Evolutionary conservation across 1,140 invertebrate species (phyloP).

Genomic region (Propsilocerus akamusi): DNA sequence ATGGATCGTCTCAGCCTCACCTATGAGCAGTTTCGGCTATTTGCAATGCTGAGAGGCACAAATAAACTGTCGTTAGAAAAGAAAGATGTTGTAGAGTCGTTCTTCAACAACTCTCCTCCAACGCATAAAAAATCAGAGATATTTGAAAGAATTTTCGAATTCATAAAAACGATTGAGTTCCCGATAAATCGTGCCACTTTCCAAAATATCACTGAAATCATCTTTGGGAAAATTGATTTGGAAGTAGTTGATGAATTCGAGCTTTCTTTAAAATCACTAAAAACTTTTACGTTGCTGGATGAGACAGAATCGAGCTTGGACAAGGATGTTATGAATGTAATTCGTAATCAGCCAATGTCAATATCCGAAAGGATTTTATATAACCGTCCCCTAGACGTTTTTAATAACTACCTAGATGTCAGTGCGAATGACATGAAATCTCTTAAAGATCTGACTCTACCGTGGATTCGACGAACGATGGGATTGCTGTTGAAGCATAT

Average conservation of each 20-base stretch:
- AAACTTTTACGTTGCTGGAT: not conserved
- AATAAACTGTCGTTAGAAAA: not conserved
- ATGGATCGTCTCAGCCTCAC: not conserved
- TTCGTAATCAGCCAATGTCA: not conserved
- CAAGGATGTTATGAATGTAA: not conserved
- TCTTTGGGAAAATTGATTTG: not conserved
- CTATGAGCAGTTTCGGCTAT: not conserved
- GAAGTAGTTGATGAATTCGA: not conserved
- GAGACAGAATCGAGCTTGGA: not conserved
- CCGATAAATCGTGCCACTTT: too few relatives aligned
- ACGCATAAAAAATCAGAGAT: too few relatives aligned
- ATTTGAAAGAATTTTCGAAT: too few relatives aligned
- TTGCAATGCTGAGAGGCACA: not conserved
- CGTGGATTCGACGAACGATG: not conserved
- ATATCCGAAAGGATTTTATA: not conserved
- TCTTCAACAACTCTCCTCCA: too few relatives aligned
- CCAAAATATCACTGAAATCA: too few relatives aligned
- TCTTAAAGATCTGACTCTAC: not conserved
- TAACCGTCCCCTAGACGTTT: not conserved
- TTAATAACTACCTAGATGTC: not conserved
- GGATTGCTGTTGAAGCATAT: not conserved
- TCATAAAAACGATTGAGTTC: too few relatives aligned
- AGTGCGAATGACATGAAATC: not conserved
- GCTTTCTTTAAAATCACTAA: not conserved
- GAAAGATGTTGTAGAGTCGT: too few relatives aligned